Conservation (phyloP, 2,113 vertebrate species). For the Noctilio leporinus region DNA sequence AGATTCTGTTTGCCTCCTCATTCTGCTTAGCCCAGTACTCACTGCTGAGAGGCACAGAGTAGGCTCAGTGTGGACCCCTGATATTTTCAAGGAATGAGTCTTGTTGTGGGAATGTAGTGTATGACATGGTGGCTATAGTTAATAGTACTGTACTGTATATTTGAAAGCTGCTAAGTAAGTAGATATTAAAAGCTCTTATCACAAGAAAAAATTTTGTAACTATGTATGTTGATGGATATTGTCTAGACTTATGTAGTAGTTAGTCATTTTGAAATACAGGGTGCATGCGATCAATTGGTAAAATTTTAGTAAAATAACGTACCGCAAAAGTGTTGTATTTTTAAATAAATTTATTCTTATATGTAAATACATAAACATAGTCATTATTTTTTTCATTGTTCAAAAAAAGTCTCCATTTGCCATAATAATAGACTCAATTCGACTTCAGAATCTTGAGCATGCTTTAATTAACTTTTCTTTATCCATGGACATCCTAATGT, state of each 20-base stretch:
- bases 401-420: no score
- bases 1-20: not conserved
- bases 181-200: not conserved
- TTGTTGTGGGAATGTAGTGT: not conserved
- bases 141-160: not conserved
- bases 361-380: no score
- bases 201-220: not conserved
- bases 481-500: no score
- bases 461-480: no score
- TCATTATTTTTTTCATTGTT: no score
- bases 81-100: not conserved
- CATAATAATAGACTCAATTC: no score
- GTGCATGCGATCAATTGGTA: no score
- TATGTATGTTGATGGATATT: not conserved
- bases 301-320: no score
- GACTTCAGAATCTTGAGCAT: no score
- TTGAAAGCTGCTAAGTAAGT: not conserved
- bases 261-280: not conserved
- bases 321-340: no score
- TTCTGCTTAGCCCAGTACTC: not conserved
- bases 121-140: not conserved
- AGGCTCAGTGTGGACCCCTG: not conserved
- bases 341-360: no score
- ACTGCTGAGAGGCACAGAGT: not conserved
- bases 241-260: not conserved